These are phyloP conservation scores for Stomorhina lunata DNA, from an alignment of 2,888 invertebrate genomes.

Conservation along the genomic window DNA sequence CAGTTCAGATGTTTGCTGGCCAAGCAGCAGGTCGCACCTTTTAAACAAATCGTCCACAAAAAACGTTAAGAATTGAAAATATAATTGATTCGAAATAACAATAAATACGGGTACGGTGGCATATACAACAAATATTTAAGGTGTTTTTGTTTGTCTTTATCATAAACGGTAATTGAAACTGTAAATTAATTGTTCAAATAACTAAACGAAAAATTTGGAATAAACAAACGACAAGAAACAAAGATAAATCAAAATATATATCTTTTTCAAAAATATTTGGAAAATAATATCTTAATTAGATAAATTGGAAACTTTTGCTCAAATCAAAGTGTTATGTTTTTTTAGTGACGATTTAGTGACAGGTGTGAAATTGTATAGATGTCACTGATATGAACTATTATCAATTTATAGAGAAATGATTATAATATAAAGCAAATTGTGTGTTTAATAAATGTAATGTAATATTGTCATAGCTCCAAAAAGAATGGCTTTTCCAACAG, in stretches of 20 bases:
- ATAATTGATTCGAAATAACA: too few species aligned
- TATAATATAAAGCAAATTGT: too few species aligned
- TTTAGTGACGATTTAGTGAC: too few species aligned
- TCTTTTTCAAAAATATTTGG: neutral
- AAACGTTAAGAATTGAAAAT: too few species aligned
- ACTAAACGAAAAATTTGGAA: neutral
- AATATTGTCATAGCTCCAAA: too few species aligned
- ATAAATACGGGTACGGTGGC: neutral
- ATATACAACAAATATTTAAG: neutral
- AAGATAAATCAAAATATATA: neutral
- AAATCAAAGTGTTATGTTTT: too few species aligned
- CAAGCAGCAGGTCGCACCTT: conserved; percentile 14
- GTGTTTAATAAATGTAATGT: too few species aligned
- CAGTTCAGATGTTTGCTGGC: conserved; percentile 31
- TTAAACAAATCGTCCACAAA: neutral
- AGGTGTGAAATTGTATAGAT: too few species aligned
- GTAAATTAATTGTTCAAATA: neutral
- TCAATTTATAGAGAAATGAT: too few species aligned
- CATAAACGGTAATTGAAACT: conserved; percentile 22
- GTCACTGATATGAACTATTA: too few species aligned
- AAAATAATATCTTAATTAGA: neutral
- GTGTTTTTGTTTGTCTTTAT: neutral
- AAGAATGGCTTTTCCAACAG: too few species aligned
- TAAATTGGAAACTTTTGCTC: too few species aligned
- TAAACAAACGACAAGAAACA: neutral